Evolutionary conservation across 2,888 invertebrate genomes (phyloP).

Genomic region (Tetanocera ferruginea): DNA sequence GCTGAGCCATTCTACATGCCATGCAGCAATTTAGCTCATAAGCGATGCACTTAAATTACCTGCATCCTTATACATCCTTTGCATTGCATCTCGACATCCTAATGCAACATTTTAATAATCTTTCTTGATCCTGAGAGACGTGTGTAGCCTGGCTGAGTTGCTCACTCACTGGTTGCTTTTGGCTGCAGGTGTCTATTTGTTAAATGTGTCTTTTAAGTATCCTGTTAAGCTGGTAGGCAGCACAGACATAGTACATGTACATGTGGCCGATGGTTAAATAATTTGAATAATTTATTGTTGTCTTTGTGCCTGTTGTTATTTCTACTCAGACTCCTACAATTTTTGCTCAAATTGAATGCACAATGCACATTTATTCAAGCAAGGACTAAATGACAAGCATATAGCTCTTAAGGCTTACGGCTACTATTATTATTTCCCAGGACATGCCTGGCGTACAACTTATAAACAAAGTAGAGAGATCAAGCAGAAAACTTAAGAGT

Average conservation of each 20-base stretch:
- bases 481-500: neutral
- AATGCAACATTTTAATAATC: slow-evolving; percentile 2
- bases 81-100: neutral
- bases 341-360: slow-evolving; percentile 5
- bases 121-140: slow-evolving; percentile 11
- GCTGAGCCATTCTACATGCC: neutral
- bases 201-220: slow-evolving; percentile 11
- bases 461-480: neutral
- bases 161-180: neutral
- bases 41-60: slow-evolving; percentile 12
- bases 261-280: slow-evolving; percentile 16
- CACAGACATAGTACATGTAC: neutral
- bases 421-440: slow-evolving; percentile 4
- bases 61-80: neutral
- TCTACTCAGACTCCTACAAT: neutral
- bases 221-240: neutral
- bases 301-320: neutral
- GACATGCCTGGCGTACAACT: slow-evolving; percentile 4
- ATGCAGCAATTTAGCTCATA: neutral
- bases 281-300: slow-evolving; percentile 38
- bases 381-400: neutral
- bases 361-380: neutral
- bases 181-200: slow-evolving; percentile 18
- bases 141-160: neutral
- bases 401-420: neutral